Evolutionary conservation across 2,888 invertebrate species (phyloP), one percentile per base, ranked within the genome.

Genomic region (Theristus sp.): DNA sequence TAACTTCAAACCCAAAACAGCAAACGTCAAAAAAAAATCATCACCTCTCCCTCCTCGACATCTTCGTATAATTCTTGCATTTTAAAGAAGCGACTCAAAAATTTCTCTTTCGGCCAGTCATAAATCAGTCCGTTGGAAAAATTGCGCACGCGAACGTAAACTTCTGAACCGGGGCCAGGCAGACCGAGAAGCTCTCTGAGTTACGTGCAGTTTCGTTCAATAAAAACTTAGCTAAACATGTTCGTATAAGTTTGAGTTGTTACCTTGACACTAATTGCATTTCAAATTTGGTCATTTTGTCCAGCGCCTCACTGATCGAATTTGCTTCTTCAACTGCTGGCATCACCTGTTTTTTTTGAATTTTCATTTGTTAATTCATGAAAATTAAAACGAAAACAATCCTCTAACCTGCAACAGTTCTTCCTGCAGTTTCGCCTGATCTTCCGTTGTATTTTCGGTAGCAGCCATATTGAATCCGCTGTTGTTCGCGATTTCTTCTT

Each of bases 21-120:
- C 52, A 52, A 52, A 17, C 25, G 22, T 22, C 3, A 52, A 6
- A n/a, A n/a, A n/a, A n/a, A n/a, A n/a, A 52, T 6, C 52, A 74
- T 69, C 20, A 74, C 73, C n/a, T 76, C 76, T 2, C 75, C 78
- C 29, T 77, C 74, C 64, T 74, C 73, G 64, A 74, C 78, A 56
- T 77, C 75, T 61, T 74, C 69, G 65, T 76, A 79, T 75, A 79
- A 76, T 65, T 79, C 79, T 66, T 77, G 75, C 78, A 79, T 79
- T 58, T 75, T 67, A 63, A 71, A 77, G 63, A 77, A 73, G 56
- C 78, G 68, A 67, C 76, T 75, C n/a, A 77, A 63, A 69, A 79
- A 79, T 65, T 77, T 78, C 56, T 75, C 73, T 60, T 74, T 73
- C 3, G 73, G 67, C 79, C 78, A 79, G 31, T 77, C 70, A 71